Conservation (phyloP, 1,140 invertebrate genomes). For the Bombus pascuorum region DNA sequence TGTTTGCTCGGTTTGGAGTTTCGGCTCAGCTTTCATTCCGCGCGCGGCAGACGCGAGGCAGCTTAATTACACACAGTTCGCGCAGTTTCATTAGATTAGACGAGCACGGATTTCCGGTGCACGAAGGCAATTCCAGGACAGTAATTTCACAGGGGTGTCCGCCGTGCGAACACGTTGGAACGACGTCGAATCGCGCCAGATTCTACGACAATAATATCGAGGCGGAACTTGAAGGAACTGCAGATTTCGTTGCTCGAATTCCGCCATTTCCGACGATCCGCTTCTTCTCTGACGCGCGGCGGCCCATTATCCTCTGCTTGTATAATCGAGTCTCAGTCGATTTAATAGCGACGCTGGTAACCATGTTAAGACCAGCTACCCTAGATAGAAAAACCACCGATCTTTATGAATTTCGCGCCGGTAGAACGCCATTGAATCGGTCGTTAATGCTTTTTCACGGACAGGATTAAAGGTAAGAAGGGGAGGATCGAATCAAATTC, state of each 20-base stretch:
- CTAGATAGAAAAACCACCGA: neutral
- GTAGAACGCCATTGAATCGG: neutral
- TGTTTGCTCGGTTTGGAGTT: constrained; percentile 31
- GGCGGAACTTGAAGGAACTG: constrained; percentile 4
- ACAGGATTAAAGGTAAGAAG: neutral
- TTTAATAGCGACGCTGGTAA: constrained; percentile 20
- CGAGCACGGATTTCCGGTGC: constrained; percentile 50
- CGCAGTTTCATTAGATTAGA: constrained; percentile 60
- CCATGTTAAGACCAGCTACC: neutral
- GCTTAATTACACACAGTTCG: constrained; percentile 59
- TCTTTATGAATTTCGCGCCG: neutral
- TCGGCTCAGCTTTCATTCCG: constrained; percentile 34
- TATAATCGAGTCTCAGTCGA: constrained; percentile 14
- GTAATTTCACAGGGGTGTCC: constrained; percentile 40
- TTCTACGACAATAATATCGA: constrained; percentile 46
- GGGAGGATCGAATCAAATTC: neutral
- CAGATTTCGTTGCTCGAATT: neutral
- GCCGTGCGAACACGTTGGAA: constrained; percentile 5
- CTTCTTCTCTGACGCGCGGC: neutral
- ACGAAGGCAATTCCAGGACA: constrained; percentile 43
- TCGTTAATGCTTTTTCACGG: neutral
- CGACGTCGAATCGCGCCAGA: constrained; percentile 6
- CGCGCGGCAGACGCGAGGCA: constrained; percentile 11
- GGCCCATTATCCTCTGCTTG: constrained; percentile 12
- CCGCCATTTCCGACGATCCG: constrained; percentile 7